Percentiles rank a stretch among this genome's conserved stretches.
These are phyloP conservation scores for Crotalus viridis DNA, from an alignment of 2,113 vertebrate species.

Conservation along the genomic window DNA sequence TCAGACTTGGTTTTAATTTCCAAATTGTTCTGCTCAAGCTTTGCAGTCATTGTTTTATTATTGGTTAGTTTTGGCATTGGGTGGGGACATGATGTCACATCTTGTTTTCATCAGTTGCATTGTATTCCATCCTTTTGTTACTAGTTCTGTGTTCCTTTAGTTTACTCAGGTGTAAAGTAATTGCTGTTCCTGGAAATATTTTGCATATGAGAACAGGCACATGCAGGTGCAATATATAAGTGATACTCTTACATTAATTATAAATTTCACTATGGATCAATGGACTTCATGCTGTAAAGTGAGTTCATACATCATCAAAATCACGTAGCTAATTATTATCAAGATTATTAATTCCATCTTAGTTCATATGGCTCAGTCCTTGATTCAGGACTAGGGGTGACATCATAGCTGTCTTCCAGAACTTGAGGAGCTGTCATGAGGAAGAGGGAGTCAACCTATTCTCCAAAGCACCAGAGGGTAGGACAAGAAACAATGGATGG, in stretches of 20 bases:
- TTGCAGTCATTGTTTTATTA: conserved; percentile 5
- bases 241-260: not conserved
- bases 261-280: not conserved
- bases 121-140: not conserved
- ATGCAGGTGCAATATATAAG: not conserved
- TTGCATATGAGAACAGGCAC: not conserved
- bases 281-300: not conserved
- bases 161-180: not conserved
- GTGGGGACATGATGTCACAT: not conserved
- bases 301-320: not conserved
- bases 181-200: not conserved
- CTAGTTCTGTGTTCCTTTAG: not conserved
- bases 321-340: not conserved
- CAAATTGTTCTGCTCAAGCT: not conserved
- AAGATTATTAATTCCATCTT: not conserved
- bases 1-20: not conserved
- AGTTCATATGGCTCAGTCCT: not conserved
- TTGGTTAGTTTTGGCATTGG: conserved; percentile 7
- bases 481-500: not conserved
- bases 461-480: not conserved
- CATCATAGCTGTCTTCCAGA: not conserved
- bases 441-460: not conserved
- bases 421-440: not conserved
- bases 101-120: conserved; percentile 3
- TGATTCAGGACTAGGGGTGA: not conserved